Percentiles rank a stretch among this genome's conserved stretches.
These are phyloP conservation scores for Orientallactaga bullata DNA, from an alignment of 2,113 vertebrate genomes.

Conservation along the genomic window DNA sequence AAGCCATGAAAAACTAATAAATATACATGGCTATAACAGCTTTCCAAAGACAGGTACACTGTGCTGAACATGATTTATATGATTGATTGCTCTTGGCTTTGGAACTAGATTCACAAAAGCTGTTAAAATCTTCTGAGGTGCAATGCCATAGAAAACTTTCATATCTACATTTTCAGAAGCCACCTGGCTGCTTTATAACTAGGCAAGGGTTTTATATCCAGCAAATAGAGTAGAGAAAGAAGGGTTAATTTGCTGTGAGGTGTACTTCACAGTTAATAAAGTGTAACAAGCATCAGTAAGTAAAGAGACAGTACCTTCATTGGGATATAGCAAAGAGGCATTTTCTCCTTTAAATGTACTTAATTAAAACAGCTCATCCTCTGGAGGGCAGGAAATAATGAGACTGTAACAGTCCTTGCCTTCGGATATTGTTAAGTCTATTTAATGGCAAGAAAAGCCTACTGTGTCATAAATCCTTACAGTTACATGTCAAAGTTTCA, in stretches of 20 bases:
- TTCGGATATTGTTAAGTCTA: slow-evolving; percentile 59
- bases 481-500: slow-evolving; percentile 43
- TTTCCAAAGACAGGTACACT: slow-evolving; percentile 62
- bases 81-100: slow-evolving; percentile 47
- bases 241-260: slow-evolving; percentile 61
- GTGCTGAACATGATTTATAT: slow-evolving; percentile 63
- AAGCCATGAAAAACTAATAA: slow-evolving; percentile 54
- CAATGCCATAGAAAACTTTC: slow-evolving; percentile 23
- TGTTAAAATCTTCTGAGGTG: slow-evolving; percentile 27
- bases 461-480: slow-evolving; percentile 26
- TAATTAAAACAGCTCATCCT: slow-evolving; percentile 74
- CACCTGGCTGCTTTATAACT: slow-evolving; percentile 28
- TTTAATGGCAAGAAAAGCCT: slow-evolving; percentile 45
- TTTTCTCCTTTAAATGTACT: slow-evolving; percentile 57
- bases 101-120: slow-evolving; percentile 47
- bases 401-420: slow-evolving; percentile 58
- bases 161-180: slow-evolving; percentile 21
- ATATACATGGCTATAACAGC: slow-evolving; percentile 62
- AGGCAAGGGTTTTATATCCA: slow-evolving; percentile 33
- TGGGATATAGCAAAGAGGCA: slow-evolving; percentile 6
- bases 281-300: slow-evolving; percentile 58
- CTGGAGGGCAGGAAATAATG: slow-evolving; percentile 69
- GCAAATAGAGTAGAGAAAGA: slow-evolving; percentile 54
- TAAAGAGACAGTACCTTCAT: slow-evolving; percentile 57
- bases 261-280: slow-evolving; percentile 70